Percentiles rank a stretch among this genome's conserved stretches.
phyloP scores from a whole-genome alignment of 2,113 vertebrate species.

The Chamaea fasciata region DNA sequence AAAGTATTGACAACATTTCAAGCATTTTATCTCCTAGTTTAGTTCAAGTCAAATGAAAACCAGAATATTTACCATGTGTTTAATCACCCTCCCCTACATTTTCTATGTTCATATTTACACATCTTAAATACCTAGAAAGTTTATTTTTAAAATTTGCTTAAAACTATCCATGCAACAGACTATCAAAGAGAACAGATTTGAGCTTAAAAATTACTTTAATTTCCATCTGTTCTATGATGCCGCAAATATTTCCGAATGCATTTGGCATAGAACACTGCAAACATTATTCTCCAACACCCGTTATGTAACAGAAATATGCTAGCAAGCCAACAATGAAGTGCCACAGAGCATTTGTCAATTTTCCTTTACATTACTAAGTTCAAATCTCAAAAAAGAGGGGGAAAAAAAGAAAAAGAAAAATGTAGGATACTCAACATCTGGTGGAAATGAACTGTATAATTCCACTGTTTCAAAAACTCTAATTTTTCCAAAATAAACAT shows the following conservation, averaged over 20 bases:
- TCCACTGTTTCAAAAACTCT: conserved; percentile 18
- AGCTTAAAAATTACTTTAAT: background rate
- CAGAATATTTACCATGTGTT: background rate
- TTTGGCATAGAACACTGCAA: background rate
- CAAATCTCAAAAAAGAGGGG: background rate
- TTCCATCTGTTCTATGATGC: conserved; percentile 51
- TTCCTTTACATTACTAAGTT: background rate
- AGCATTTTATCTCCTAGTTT: background rate
- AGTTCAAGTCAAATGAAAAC: conserved; percentile 1
- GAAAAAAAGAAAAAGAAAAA: background rate
- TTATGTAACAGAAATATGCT: background rate
- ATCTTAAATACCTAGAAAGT: conserved; percentile 20
- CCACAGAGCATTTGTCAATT: conserved; percentile 12
- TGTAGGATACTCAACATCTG: conserved; percentile 1
- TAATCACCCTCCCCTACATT: background rate
- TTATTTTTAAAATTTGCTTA: conserved; percentile 28
- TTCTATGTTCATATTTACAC: background rate
- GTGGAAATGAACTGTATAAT: conserved; percentile 31
- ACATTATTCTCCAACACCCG: background rate
- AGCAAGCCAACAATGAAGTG: background rate
- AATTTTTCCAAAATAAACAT: conserved; percentile 44
- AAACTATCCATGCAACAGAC: background rate
- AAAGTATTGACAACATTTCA: background rate
- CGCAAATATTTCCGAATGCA: background rate
- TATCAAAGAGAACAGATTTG: conserved; percentile 3